Conservation (phyloP, 2,113 vertebrate species). For the Microtus richardsoni region DNA sequence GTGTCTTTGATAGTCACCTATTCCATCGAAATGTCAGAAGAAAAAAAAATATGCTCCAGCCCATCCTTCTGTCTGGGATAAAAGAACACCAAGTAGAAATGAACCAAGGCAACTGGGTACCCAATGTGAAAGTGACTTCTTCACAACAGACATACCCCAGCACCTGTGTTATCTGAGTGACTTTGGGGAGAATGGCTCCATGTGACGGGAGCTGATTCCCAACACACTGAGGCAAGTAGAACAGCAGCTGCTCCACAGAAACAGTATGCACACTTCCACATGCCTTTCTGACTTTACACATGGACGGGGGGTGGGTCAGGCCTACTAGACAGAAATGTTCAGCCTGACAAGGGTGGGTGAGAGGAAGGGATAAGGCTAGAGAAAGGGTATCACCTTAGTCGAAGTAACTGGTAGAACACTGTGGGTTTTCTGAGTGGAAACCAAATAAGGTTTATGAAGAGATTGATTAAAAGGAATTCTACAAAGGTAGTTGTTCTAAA, state of each 20-base stretch:
- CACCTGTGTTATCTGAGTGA: not conserved
- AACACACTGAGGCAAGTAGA: not conserved
- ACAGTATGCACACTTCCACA: not conserved
- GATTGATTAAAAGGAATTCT: not conserved
- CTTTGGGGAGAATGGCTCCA: not conserved
- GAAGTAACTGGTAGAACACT: not conserved
- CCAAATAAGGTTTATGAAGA: not conserved
- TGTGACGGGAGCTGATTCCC: not conserved
- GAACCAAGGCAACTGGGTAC: not conserved
- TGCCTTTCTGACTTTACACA: not conserved
- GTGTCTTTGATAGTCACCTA: not conserved
- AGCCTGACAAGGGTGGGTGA: not conserved
- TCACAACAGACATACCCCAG: not conserved
- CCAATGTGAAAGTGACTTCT: conserved; percentile 7
- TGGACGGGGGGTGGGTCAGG: not conserved
- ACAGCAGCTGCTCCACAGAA: not conserved
- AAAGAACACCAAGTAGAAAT: conserved; percentile 28
- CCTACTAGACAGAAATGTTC: not conserved
- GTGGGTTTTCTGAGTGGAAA: not conserved
- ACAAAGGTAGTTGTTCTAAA: not conserved
- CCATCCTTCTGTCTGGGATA: not conserved
- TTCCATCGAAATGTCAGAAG: not conserved
- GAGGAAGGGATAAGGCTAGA: not conserved
- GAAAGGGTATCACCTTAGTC: not conserved
- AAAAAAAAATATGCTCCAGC: not conserved